Evolutionary conservation across 2,888 invertebrate genomes (phyloP), one percentile per base, ranked within the genome.

Genomic region (Lycaena phlaeas): DNA sequence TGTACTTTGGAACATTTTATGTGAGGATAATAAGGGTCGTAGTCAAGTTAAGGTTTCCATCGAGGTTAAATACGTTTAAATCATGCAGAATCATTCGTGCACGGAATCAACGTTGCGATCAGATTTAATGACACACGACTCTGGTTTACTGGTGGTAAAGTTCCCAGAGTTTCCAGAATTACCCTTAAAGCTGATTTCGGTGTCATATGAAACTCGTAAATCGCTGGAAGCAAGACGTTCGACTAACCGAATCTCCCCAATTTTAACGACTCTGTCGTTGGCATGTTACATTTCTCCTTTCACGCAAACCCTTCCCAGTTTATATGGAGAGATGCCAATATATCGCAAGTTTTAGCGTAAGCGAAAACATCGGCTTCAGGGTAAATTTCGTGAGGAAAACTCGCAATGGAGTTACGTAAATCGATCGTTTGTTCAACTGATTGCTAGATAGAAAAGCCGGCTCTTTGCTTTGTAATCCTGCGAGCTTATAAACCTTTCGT

Each of bases 131-230:
- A 58, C 66, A 61, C 60, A 61, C 61, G 55, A 61, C 56, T 69
- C 65, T 70, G 70, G 75, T 69, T 74, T 74, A 66, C 55, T 51
- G 56, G 66, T 51, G 56, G 66, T 34, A 11, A 74, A 78, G 66
- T 79, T 76, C 64, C 58, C 57, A 68, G n/a, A 74, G 75, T 64
- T 71, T 58, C 63, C 56, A 62, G 67, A 66, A 66, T 72, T 68
- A 68, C 66, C 63, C 61, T 64, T 58, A 53, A 49, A 57, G 58
- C 64, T 68, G 66, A 74, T 71, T 69, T 63, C 61, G 57, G 61
- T 69, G 68, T 67, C 74, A 69, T 74, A 69, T 66, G 59, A 68
- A 74, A 66, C 68, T 75, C 77, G 72, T 79, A 77, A 81, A 79
- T 76, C 61, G 67, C 63, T 54, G 57, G 54, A 56, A 57, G 60